Evolutionary conservation across 2,113 vertebrate genomes (phyloP).

Genomic region (Eolophus roseicapilla): DNA sequence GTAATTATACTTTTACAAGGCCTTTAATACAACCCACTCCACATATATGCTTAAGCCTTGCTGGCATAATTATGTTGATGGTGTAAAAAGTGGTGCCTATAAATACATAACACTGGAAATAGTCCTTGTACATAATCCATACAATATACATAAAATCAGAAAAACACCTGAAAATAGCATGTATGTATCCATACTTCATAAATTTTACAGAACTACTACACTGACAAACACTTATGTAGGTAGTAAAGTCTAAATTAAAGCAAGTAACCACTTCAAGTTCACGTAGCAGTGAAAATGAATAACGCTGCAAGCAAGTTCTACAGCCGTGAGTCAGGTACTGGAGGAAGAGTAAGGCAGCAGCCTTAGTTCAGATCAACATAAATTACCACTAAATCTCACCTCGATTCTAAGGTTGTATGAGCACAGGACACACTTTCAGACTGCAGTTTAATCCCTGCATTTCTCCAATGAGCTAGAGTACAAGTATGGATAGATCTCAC

Average conservation of each 20-base stretch:
- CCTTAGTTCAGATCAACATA: background rate
- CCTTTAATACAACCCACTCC: background rate
- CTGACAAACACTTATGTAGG: background rate
- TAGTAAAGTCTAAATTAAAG: background rate
- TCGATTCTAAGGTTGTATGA: background rate
- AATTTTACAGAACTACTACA: background rate
- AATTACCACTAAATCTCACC: background rate
- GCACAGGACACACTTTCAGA: background rate
- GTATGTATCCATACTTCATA: background rate
- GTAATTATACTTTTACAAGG: background rate
- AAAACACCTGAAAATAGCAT: background rate
- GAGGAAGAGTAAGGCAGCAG: background rate
- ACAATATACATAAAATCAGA: background rate
- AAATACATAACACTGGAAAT: rapidly evolving
- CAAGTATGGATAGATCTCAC: background rate
- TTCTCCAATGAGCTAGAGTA: background rate
- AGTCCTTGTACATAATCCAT: background rate
- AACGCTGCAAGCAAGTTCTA: background rate
- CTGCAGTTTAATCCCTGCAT: background rate
- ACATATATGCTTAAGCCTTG: background rate
- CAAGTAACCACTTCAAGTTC: background rate
- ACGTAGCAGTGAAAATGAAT: background rate
- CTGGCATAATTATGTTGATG: background rate
- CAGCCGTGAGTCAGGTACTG: background rate
- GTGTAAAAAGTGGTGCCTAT: background rate